A percentile compares a stretch with the other conserved stretches of the same genome.
phyloP scores from a whole-genome alignment of 1,140 invertebrate species.

The Metopolophium dirhodum region DNA sequence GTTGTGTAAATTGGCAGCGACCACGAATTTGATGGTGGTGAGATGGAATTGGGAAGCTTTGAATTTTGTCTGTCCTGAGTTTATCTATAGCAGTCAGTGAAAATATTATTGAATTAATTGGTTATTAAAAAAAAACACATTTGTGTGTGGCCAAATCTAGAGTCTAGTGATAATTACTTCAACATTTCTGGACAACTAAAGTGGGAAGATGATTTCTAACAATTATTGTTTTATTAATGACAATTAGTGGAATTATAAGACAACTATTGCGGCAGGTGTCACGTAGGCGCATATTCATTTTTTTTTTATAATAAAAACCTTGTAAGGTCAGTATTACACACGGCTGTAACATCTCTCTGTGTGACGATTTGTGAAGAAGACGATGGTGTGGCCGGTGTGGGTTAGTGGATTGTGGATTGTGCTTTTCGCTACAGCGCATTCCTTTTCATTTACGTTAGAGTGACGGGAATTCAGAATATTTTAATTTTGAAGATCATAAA shows the following conservation, averaged over 20 bases:
- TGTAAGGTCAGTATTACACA: too few species aligned
- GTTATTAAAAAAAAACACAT: neutral
- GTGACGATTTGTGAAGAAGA: too few species aligned
- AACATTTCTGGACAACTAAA: neutral
- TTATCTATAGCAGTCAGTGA: neutral
- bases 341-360: too few species aligned
- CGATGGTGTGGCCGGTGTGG: neutral
- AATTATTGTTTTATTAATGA: neutral
- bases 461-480: neutral
- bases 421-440: neutral
- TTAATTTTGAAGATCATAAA: neutral
- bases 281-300: neutral
- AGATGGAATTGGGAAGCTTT: neutral
- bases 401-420: neutral
- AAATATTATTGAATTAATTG: neutral
- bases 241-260: neutral
- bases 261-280: neutral
- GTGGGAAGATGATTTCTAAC: accelerated
- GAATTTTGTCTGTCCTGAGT: neutral
- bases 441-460: neutral
- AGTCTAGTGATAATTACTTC: neutral
- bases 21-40: neutral
- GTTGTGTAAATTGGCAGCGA: neutral
- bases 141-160: neutral
- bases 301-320: neutral